Evolutionary conservation across 2,888 invertebrate genomes (phyloP).

Genomic region (Callosobruchus maculatus): DNA sequence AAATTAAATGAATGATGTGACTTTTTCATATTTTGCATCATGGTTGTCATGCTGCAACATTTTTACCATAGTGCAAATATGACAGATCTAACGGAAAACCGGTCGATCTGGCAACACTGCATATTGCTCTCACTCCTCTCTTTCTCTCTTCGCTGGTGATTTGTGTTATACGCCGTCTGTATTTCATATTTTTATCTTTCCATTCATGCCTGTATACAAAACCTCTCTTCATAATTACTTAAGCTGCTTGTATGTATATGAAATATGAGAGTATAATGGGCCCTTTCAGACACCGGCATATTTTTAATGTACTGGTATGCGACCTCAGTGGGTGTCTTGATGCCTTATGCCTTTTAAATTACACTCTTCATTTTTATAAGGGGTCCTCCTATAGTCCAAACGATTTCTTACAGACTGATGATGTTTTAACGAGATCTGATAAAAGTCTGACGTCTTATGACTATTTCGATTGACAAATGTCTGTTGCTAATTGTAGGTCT

Average conservation of each 20-base stretch:
- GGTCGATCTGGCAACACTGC: too few relatives aligned
- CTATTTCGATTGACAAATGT: not conserved
- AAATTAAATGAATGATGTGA: too few relatives aligned
- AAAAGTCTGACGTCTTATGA: not conserved
- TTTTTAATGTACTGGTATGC: not conserved
- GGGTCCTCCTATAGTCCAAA: not conserved
- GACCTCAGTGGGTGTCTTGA: not conserved
- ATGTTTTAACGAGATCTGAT: not conserved
- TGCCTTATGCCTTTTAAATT: not conserved
- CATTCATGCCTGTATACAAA: not conserved
- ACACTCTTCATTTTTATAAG: not conserved
- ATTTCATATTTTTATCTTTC: not conserved
- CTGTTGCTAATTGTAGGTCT: too few relatives aligned
- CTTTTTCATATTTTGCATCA: too few relatives aligned
- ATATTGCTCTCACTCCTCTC: too few relatives aligned
- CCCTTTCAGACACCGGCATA: not conserved
- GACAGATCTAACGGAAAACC: too few relatives aligned
- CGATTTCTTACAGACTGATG: not conserved
- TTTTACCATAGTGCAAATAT: too few relatives aligned
- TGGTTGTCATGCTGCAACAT: too few relatives aligned
- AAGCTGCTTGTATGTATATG: not conserved
- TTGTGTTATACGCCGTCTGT: not conserved
- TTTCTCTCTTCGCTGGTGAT: too few relatives aligned
- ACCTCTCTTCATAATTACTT: not conserved
- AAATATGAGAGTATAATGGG: not conserved